These are phyloP conservation scores for Syngnathus typhle DNA, from an alignment of 2,113 vertebrate genomes.

Conservation along the genomic window DNA sequence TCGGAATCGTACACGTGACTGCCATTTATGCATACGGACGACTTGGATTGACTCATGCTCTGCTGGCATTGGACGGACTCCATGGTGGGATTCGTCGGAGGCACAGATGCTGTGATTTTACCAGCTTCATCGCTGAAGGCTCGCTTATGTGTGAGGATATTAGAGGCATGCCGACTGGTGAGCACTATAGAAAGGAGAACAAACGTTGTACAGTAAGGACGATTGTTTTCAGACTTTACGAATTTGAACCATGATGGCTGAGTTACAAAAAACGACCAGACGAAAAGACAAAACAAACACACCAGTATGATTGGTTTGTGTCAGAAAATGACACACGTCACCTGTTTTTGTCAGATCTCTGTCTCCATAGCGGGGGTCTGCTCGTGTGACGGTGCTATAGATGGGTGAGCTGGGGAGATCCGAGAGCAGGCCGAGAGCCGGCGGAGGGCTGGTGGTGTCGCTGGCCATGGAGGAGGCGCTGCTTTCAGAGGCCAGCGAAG, in stretches of 20 bases:
- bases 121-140: constrained; percentile 85
- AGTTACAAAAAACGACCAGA: too few relatives aligned
- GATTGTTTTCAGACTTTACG: background rate
- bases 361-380: constrained; percentile 66
- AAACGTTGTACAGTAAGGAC: background rate
- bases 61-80: constrained; percentile 75
- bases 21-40: constrained; percentile 92
- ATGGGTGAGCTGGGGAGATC: constrained; percentile 72
- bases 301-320: background rate
- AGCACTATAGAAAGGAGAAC: constrained; percentile 48
- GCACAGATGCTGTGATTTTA: constrained; percentile 57
- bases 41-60: constrained; percentile 72
- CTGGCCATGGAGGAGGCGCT: constrained; percentile 82
- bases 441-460: constrained; percentile 67
- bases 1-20: constrained; percentile 83
- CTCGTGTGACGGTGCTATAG: constrained; percentile 81
- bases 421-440: constrained; percentile 62
- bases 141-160: constrained; percentile 81
- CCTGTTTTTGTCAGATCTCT: constrained; percentile 67
- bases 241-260: too few relatives aligned
- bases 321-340: constrained; percentile 18
- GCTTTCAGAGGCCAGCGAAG: constrained; percentile 88
- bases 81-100: constrained; percentile 51
- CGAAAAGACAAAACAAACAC: too few relatives aligned
- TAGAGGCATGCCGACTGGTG: constrained; percentile 70